These are phyloP conservation scores for Echinops telfairi DNA, from an alignment of 2,113 vertebrate genomes.

Conservation along the genomic window DNA sequence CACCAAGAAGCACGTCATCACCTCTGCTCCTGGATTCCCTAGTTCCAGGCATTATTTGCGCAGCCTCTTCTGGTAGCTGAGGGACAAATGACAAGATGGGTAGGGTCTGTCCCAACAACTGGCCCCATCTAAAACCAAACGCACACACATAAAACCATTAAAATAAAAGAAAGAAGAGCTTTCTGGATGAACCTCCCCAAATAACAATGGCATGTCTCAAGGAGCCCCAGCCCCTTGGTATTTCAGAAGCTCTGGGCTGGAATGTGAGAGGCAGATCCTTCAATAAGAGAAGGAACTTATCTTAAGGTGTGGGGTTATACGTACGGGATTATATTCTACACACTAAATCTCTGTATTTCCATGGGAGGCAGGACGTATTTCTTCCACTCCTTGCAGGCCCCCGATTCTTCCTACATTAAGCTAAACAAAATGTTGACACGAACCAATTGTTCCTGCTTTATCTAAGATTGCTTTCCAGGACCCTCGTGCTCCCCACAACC, in stretches of 20 bases:
- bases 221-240: background rate
- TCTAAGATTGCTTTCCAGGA: constrained; percentile 18
- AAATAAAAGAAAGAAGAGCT: background rate
- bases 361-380: constrained; percentile 35
- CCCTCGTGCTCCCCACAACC: background rate
- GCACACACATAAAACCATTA: background rate
- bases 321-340: background rate
- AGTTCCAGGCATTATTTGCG: background rate
- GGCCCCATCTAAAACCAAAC: background rate
- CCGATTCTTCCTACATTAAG: constrained; percentile 49
- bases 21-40: background rate
- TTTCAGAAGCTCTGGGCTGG: background rate
- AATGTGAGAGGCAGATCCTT: constrained; percentile 47
- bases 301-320: background rate
- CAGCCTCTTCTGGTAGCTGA: background rate
- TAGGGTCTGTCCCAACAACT: background rate
- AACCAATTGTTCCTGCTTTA: constrained; percentile 40
- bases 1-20: background rate
- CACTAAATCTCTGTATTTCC: constrained; percentile 54
- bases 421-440: constrained; percentile 47
- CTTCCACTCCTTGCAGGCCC: constrained; percentile 40
- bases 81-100: background rate
- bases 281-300: background rate
- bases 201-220: constrained; percentile 9
- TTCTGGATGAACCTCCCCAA: constrained; percentile 7